phyloP scores from a whole-genome alignment of 2,888 invertebrate species.

The Sminthurides aquaticus region DNA sequence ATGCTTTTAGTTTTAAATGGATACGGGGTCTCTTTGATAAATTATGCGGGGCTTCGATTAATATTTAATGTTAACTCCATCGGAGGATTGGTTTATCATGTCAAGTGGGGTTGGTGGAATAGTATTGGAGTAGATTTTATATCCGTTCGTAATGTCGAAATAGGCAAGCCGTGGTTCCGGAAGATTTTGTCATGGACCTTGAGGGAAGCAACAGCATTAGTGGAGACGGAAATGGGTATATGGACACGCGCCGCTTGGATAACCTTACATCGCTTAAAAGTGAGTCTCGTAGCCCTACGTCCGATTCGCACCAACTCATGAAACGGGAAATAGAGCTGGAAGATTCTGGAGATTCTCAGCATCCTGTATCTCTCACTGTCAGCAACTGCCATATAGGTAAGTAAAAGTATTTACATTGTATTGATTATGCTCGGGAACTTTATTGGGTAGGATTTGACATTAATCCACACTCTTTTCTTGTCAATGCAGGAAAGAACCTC shows the following conservation, averaged over 20 bases:
- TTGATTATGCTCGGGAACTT: background rate
- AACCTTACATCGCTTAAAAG: constrained; percentile 23
- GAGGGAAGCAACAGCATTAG: constrained; percentile 26
- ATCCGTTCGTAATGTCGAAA: background rate
- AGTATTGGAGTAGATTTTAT: background rate
- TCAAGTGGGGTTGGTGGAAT: background rate
- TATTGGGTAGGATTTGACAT: background rate
- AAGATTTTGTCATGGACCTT: constrained; percentile 37
- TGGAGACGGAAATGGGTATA: constrained; percentile 22
- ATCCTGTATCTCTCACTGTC: constrained; percentile 41
- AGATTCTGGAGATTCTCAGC: constrained; percentile 40
- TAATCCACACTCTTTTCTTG: constrained; percentile 12
- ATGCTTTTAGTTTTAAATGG: no score
- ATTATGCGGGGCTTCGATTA: no score
- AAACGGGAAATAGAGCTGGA: constrained; percentile 40
- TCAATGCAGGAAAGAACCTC: constrained; percentile 32
- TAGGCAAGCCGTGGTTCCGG: constrained; percentile 32
- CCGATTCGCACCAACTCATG: constrained; percentile 29
- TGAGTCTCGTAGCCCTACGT: constrained; percentile 36
- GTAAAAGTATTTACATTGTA: background rate
- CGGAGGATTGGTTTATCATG: no score
- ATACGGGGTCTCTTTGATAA: no score
- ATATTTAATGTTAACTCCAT: no score
- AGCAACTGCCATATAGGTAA: constrained; percentile 43
- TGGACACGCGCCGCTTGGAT: constrained; percentile 18